phyloP scores from a whole-genome alignment of 2,113 vertebrate species.

The Serilophus lunatus region DNA sequence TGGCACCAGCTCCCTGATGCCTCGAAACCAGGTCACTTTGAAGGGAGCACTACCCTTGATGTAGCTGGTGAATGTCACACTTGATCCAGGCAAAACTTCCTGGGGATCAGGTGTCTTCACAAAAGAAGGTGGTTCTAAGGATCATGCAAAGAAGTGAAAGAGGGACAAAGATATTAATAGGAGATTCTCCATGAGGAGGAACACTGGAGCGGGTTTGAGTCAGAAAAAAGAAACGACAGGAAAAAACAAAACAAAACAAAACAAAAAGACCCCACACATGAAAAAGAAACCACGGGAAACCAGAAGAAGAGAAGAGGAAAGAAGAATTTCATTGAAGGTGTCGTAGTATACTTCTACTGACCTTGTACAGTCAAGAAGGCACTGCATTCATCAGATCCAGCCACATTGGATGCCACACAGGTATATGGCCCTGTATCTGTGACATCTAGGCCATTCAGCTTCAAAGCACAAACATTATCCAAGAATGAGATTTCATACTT shows the following conservation, averaged over 20 bases:
- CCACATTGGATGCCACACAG: conserved; percentile 87
- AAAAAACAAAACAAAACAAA: not conserved
- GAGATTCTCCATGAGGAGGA: not conserved
- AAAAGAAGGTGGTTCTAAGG: conserved; percentile 93
- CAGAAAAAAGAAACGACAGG: not conserved
- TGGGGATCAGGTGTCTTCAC: conserved; percentile 87
- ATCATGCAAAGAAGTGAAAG: not conserved
- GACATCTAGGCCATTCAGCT: conserved; percentile 80
- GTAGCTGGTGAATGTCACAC: conserved; percentile 82
- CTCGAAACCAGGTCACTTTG: conserved; percentile 93
- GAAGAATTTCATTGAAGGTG: not conserved
- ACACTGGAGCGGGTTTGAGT: not conserved
- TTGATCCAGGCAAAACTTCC: conserved; percentile 87
- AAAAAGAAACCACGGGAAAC: not conserved
- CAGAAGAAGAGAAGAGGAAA: not conserved
- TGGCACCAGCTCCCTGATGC: conserved; percentile 83
- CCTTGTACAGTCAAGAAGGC: conserved; percentile 89
- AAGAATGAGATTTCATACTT: conserved; percentile 86
- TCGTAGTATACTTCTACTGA: conserved; percentile 71
- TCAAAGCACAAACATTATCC: conserved; percentile 89
- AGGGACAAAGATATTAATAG: conserved; percentile 7
- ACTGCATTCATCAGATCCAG: conserved; percentile 86
- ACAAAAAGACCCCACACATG: not conserved
- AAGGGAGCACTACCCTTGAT: conserved; percentile 93
- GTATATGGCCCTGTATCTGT: conserved; percentile 86